Percentiles rank a stretch among this genome's conserved stretches.
Conservation (phyloP, 64 coral and sea anemone species). For the Trachythela sp. region DNA sequence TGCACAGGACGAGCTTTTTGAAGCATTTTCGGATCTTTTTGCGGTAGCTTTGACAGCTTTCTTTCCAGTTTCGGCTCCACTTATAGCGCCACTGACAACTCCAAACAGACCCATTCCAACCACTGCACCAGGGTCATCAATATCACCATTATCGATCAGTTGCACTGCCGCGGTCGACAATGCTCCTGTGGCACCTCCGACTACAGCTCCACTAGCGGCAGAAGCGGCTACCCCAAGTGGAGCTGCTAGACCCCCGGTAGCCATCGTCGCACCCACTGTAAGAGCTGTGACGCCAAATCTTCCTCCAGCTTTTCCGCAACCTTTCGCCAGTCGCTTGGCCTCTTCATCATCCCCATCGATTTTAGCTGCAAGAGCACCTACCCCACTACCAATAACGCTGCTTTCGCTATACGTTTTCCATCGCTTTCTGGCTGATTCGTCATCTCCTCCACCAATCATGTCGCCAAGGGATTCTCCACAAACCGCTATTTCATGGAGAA, state of each 20-base stretch:
- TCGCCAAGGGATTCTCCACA: conserved; percentile 29
- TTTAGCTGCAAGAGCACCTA: not conserved
- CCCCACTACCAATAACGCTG: conserved; percentile 22
- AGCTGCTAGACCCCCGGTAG: conserved; percentile 8
- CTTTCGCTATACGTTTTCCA: conserved; percentile 14
- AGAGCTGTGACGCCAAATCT: not conserved
- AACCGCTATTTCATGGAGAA: conserved; percentile 27
- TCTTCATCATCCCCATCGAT: not conserved
- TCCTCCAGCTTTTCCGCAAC: not conserved
- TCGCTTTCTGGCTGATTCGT: conserved; percentile 1
- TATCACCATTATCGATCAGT: conserved; percentile 11
- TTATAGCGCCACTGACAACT: not conserved
- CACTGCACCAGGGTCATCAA: not conserved
- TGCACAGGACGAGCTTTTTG: no score
- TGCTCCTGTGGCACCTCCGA: conserved; percentile 18
- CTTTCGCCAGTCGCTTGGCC: not conserved
- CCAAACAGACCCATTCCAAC: conserved; percentile 25
- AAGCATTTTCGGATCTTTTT: no score
- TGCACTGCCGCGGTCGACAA: not conserved
- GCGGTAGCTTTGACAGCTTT: no score
- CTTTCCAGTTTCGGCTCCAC: no score
- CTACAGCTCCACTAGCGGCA: conserved; percentile 9
- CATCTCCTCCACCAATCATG: conserved; percentile 29
- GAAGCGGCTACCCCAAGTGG: not conserved
- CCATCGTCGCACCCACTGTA: not conserved